Conservation (phyloP, 1,140 invertebrate genomes). For the Pogonomyrmex barbatus region DNA sequence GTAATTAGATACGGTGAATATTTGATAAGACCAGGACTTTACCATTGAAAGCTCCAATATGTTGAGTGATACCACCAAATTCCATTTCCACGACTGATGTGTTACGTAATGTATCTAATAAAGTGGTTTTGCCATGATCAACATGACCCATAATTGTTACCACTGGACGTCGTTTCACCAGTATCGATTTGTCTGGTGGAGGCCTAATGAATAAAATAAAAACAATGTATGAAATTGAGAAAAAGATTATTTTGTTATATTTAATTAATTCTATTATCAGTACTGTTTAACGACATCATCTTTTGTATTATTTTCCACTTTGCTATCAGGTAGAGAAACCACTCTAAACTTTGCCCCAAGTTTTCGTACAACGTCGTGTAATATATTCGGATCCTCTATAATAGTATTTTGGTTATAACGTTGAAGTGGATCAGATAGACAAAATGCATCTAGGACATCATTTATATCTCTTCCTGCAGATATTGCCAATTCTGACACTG, state of each 20-base stretch:
- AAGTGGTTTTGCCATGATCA: slow-evolving; percentile 99
- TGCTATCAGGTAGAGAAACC: slow-evolving; percentile 84
- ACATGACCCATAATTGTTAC: slow-evolving; percentile 99
- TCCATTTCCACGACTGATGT: slow-evolving; percentile 95
- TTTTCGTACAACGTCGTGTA: slow-evolving; percentile 89
- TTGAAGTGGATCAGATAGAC: slow-evolving; percentile 84
- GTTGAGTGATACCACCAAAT: slow-evolving; percentile 99
- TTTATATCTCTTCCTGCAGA: slow-evolving; percentile 87
- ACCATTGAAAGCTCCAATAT: slow-evolving; percentile 99
- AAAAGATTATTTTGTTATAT: slow-evolving; percentile 19
- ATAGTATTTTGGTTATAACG: slow-evolving; percentile 83
- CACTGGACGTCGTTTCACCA: slow-evolving; percentile 93
- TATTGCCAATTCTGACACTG: slow-evolving; percentile 90
- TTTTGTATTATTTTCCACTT: slow-evolving; percentile 82
- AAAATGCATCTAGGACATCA: slow-evolving; percentile 90
- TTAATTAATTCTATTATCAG: slow-evolving; percentile 14
- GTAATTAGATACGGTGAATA: slow-evolving; percentile 20
- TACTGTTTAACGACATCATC: slow-evolving; percentile 77
- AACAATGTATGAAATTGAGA: slow-evolving; percentile 15
- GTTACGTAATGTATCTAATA: slow-evolving; percentile 96
- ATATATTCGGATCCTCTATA: slow-evolving; percentile 87
- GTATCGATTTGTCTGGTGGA: slow-evolving; percentile 88
- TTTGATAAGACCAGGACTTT: slow-evolving; percentile 45
- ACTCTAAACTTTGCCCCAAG: slow-evolving; percentile 88
- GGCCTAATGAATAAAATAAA: slow-evolving; percentile 78